Conservation (phyloP, 37 sponge, comb jelly and placozoan species). For the Bolinopsis microptera region DNA sequence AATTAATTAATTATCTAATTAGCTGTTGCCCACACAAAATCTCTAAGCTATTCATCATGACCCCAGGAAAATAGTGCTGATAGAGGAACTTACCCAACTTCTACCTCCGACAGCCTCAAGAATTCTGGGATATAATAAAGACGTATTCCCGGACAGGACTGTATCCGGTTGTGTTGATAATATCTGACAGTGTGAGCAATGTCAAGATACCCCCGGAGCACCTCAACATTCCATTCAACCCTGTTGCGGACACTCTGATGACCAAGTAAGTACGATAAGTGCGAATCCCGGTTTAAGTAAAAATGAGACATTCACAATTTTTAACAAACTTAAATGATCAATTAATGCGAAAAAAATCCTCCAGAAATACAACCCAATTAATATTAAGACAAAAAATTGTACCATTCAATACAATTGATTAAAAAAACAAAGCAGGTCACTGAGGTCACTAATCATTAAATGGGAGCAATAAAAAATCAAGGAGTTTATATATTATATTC, state of each 20-base stretch:
- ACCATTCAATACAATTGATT: too few relatives aligned
- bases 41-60: too few relatives aligned
- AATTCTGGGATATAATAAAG: constrained; percentile 56
- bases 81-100: constrained; percentile 43
- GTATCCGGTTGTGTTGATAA: neutral
- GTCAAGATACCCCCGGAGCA: neutral
- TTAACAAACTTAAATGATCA: too few relatives aligned
- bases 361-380: too few relatives aligned
- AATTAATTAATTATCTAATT: too few relatives aligned
- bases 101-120: neutral
- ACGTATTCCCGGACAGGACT: neutral
- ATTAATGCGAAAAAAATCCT: too few relatives aligned
- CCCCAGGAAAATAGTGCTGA: constrained; percentile 7
- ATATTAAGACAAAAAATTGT: too few relatives aligned
- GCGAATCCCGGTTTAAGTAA: neutral
- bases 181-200: neutral
- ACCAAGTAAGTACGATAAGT: constrained; percentile 7
- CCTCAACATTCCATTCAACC: constrained; percentile 19
- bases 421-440: too few relatives aligned
- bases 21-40: too few relatives aligned
- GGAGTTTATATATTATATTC: too few relatives aligned
- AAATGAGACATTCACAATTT: neutral
- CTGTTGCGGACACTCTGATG: constrained; percentile 19
- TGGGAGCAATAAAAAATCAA: too few relatives aligned
- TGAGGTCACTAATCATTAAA: too few relatives aligned